Base-by-base conservation (phyloP, 2,888 invertebrate genomes). In the Melipona bicolor region DNA sequence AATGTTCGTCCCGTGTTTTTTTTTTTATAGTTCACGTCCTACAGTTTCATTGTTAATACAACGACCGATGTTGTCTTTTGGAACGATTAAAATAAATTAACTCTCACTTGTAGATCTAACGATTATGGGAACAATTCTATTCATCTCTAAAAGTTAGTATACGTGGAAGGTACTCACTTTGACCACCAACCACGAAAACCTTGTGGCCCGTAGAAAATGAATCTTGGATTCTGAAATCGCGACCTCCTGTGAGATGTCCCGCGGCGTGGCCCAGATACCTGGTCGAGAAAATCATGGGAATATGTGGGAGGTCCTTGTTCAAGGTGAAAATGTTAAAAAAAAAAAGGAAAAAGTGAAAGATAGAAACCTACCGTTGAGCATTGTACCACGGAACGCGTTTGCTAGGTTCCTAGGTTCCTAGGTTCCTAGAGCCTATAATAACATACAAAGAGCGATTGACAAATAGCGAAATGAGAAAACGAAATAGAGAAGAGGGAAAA, bases 251-350 rank as follows among this genome's bases (percentile, higher is more conserved):
- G 56, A 71, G 83, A 75, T 81, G 50, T 80, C 83, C 83, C 74
- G 82, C 69, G 77, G 87, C 56, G 87, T 56, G 74, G 89, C 77
- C 71, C 73, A 69, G 85, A 77, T 89, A 88, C 87, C 88, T 90
- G 84, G 52, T 49, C 68, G 80, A 76, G 65, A 79, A 78, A 81
- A 80, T 76, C 79, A 85, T 81, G 81, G 77, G 73, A 77, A 85
- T 79, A 76, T 80, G 91, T 91, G 91, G 91, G 90, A 88, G 90
- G 88, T 90, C 90, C 83, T 87, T 78, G 81, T 86, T 81, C 79
- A 61, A n/a, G 17, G 21, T 71, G 67, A 17, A 62, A 65, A 62
- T 54, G 36, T 13, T 70, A 49, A 54, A 36, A 59, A 68, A 64
- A 79, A 59, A 62, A n/a, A n/a, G n/a, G n/a, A 2, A 27, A 62